These are phyloP conservation scores for Rhopalosiphum maidis DNA, from an alignment of 1,140 invertebrate species.

Conservation along the genomic window DNA sequence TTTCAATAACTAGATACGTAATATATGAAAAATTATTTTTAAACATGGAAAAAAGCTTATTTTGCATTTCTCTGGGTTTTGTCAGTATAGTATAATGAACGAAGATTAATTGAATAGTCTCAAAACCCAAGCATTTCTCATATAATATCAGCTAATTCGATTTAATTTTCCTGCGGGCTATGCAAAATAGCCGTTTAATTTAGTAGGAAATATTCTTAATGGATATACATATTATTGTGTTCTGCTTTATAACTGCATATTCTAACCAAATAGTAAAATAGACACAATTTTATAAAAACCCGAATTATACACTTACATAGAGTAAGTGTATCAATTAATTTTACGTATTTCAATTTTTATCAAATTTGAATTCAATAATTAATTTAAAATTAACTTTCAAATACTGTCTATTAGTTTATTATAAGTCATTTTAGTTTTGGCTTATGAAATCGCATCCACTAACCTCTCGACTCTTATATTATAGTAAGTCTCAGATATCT, in stretches of 20 bases:
- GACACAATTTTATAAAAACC: neutral
- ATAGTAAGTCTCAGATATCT: no score
- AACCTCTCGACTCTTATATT: neutral
- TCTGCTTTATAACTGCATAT: neutral
- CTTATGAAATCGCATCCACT: neutral
- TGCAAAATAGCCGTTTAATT: neutral
- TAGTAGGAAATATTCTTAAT: neutral
- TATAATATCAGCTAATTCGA: neutral
- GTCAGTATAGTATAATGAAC: neutral
- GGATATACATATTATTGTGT: neutral
- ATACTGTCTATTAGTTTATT: neutral
- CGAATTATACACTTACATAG: neutral
- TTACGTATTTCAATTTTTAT: neutral
- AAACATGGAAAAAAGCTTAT: neutral
- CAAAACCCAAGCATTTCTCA: neutral
- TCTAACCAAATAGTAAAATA: neutral
- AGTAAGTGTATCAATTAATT: neutral
- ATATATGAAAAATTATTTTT: no score
- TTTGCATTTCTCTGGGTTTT: neutral
- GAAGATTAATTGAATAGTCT: neutral
- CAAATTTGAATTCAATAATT: no score
- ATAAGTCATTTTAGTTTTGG: neutral
- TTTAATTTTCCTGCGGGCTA: neutral
- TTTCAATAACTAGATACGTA: no score
- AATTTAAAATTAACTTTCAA: no score